Base-by-base conservation (phyloP, 2,797 vertebrate genomes). In the Masticophis lateralis region DNA sequence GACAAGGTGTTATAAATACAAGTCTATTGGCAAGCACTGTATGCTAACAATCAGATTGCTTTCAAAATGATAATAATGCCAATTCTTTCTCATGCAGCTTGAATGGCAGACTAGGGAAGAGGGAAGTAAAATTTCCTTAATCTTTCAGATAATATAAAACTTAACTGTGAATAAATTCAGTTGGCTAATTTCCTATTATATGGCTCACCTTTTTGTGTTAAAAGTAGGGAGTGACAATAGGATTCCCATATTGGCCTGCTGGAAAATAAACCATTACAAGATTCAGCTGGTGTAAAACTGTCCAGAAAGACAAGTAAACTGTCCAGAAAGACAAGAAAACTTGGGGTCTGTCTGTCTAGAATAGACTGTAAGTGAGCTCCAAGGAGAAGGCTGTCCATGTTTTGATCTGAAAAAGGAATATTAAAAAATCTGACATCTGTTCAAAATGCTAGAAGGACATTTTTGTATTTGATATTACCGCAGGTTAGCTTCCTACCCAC, bases 11-110 rank as follows among this genome's bases (percentile, higher is more conserved):
- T 94, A 27, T 59, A n/a, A n/a, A 63, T 74, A 93, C 28, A 25
- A 95, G 94, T 11, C 6, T 60, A 69, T 95, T 92, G 93, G 91
- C 56, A 91, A 16, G 59, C 91, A 87, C 66, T 92, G 88, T 37
- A 95, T 93, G 59, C 37, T 91, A 90, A 51, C 32, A 86, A 90
- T 27, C 74, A 57, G 0, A 59, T 89, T 91, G 93, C 32, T 91
- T 0, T 95, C 61, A 94, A 86, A 57, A 90, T 94, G 53, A 55
- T 89, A 57, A 37, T 28, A 90, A 59, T 6, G 14, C 5, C 93
- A 87, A 61, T 53, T 66, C 16, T 92, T 88, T 92, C 91, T 96
- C 74, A 63, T 92, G 18, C 20, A 93, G 61, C n/a, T 87, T 93
- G 20, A 93, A 93, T 79, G n/a, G 59, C 25, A 59, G 18, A 16